These are phyloP conservation scores for Panurus biarmicus DNA, from an alignment of 2,113 vertebrate genomes.

Conservation along the genomic window DNA sequence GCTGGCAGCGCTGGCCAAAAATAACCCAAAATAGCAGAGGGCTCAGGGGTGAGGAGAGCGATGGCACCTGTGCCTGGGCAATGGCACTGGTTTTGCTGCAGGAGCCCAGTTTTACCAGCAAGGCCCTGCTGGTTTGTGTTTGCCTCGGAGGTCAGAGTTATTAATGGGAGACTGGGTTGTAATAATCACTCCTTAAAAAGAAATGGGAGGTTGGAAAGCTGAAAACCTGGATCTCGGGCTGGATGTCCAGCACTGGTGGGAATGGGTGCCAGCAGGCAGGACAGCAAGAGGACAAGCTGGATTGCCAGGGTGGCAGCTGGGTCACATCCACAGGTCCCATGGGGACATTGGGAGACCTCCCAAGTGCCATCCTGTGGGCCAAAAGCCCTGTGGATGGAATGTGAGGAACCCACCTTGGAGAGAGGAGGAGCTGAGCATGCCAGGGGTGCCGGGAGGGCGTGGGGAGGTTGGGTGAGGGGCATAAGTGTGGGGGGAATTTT, in stretches of 20 bases:
- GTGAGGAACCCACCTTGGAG: background rate
- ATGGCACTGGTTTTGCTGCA: fast-evolving
- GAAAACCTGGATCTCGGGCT: background rate
- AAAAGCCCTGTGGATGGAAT: fast-evolving
- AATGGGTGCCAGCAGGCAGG: background rate
- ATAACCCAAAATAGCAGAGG: background rate
- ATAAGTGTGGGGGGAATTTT: background rate
- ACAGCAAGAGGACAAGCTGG: background rate
- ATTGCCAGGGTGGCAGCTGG: background rate
- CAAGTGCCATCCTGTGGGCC: background rate
- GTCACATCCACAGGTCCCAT: fast-evolving
- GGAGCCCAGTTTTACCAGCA: background rate
- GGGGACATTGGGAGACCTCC: fast-evolving
- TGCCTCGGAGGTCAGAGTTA: background rate
- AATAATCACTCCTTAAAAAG: background rate
- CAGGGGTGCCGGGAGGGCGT: fast-evolving
- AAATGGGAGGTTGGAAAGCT: background rate
- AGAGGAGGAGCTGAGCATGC: background rate
- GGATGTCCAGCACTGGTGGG: background rate
- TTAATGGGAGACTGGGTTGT: background rate
- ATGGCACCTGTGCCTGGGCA: background rate
- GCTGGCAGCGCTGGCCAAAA: background rate
- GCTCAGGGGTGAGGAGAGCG: background rate
- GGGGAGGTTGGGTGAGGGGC: fast-evolving
- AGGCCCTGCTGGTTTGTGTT: background rate